These are phyloP conservation scores for Saccopteryx bilineata DNA, from an alignment of 2,113 vertebrate genomes.

Conservation along the genomic window DNA sequence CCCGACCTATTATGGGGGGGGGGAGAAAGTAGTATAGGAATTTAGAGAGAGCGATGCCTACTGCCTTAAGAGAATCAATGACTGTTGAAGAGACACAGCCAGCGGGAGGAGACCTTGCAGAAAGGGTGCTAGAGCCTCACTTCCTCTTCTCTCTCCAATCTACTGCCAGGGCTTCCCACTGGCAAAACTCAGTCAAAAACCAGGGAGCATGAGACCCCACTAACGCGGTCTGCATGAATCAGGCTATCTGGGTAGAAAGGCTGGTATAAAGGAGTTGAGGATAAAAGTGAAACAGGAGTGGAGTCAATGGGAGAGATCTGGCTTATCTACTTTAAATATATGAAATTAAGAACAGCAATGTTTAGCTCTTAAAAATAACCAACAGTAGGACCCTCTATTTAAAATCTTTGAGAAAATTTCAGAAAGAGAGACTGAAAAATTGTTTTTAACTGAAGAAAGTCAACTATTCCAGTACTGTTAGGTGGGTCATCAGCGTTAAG, in stretches of 20 bases:
- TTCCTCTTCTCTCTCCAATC: neutral
- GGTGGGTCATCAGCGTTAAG: neutral
- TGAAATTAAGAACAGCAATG: conserved; percentile 3
- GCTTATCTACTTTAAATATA: neutral
- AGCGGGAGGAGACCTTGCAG: neutral
- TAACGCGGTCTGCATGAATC: neutral
- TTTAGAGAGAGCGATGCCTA: neutral
- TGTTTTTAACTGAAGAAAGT: neutral
- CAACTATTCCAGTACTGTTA: neutral
- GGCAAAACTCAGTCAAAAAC: neutral
- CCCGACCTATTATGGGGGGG: neutral
- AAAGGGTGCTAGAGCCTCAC: neutral
- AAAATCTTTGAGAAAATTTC: conserved; percentile 21
- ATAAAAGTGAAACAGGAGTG: neutral
- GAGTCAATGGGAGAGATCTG: neutral
- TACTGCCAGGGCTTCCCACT: neutral
- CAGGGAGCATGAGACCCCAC: neutral
- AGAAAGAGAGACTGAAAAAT: neutral
- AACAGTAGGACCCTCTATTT: neutral
- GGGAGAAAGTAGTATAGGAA: neutral
- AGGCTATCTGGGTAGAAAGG: neutral
- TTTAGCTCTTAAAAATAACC: neutral
- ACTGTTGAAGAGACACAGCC: neutral
- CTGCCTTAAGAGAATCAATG: neutral
- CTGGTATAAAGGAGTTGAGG: neutral